Evolutionary conservation across 2,797 vertebrate species (phyloP).

Genomic region (Spondyliosoma cantharus): DNA sequence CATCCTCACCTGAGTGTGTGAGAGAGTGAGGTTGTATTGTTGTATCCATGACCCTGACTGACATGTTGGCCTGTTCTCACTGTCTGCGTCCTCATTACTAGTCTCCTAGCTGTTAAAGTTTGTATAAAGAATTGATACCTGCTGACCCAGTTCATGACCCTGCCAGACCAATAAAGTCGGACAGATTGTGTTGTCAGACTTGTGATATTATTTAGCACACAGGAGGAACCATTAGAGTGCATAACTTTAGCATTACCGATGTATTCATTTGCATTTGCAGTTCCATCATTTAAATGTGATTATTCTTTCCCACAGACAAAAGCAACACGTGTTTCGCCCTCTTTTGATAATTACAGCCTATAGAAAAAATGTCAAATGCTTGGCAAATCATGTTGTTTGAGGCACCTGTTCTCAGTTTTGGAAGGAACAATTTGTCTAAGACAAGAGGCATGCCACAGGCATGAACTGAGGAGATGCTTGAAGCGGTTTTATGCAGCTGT

Average conservation of each 20-base stretch:
- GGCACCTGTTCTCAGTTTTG: constrained; percentile 56
- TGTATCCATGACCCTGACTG: constrained; percentile 2
- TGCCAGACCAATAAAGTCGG: constrained; percentile 16
- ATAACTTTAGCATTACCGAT: constrained; percentile 12
- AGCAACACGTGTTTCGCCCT: constrained; percentile 24
- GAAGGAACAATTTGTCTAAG: constrained; percentile 57
- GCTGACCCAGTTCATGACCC: constrained; percentile 20
- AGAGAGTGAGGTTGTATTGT: neutral
- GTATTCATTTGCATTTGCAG: constrained; percentile 20
- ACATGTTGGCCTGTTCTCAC: constrained; percentile 20
- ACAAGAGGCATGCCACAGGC: constrained; percentile 52
- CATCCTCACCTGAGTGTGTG: neutral
- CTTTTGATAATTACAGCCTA: constrained; percentile 55
- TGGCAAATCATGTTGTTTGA: constrained; percentile 44
- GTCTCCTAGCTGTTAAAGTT: constrained; percentile 6
- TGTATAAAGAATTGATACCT: constrained; percentile 42
- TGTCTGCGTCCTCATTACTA: constrained; percentile 23
- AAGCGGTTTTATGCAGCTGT: constrained; percentile 53
- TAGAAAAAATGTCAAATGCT: constrained; percentile 50
- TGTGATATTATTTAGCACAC: constrained; percentile 7
- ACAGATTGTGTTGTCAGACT: neutral
- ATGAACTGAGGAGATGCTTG: constrained; percentile 26
- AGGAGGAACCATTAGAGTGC: neutral
- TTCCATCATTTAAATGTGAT: constrained; percentile 32
- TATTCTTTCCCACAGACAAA: constrained; percentile 27